Evolutionary conservation across 64 coral and sea anemone species (phyloP).

Genomic region (Actinia equina): DNA sequence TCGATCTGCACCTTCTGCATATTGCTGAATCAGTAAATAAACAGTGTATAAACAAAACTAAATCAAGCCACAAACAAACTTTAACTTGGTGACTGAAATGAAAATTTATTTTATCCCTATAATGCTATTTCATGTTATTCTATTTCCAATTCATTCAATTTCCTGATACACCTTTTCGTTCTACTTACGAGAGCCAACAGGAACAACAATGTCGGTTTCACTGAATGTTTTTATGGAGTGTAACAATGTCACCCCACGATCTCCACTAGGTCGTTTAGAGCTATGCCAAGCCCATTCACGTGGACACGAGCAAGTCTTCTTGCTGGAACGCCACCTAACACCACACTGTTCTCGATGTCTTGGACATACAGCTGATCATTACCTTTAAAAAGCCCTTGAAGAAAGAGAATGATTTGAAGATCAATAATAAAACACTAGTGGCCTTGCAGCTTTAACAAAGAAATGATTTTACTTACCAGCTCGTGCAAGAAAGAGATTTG

Average conservation of each 20-base stretch:
- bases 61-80: background rate
- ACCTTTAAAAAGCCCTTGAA: no score
- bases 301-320: slow-evolving; percentile 16
- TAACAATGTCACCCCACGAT: slow-evolving; percentile 22
- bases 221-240: slow-evolving; percentile 15
- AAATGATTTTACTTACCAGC: no score
- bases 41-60: background rate
- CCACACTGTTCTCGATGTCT: slow-evolving; percentile 22
- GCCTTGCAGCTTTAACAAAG: no score
- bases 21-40: background rate
- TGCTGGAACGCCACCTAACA: slow-evolving; percentile 27
- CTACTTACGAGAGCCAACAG: slow-evolving; percentile 48
- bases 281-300: background rate
- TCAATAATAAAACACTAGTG: no score
- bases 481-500: no score
- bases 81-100: background rate
- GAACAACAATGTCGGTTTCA: slow-evolving; percentile 16
- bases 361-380: no score
- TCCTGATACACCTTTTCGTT: background rate
- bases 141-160: background rate
- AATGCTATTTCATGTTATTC: background rate
- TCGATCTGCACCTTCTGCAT: slow-evolving; percentile 7
- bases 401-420: no score
- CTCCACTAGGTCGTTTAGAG: slow-evolving; percentile 2
- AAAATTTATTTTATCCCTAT: background rate